Evolutionary conservation across 2,888 invertebrate species (phyloP).

Genomic region (Gnatocerus cornutus): DNA sequence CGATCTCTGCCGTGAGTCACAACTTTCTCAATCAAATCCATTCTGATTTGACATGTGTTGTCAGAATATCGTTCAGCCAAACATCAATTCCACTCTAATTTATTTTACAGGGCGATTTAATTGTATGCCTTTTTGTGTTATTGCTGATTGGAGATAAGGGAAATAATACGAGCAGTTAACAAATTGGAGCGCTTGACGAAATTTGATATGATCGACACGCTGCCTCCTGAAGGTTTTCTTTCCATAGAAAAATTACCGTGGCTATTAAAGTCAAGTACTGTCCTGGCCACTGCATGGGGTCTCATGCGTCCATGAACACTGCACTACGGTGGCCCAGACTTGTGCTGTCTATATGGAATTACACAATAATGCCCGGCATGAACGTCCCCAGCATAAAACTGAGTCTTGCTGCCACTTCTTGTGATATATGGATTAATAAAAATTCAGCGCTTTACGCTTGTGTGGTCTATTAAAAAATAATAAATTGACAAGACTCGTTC

Average conservation of each 20-base stretch:
- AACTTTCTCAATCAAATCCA: constrained; percentile 44
- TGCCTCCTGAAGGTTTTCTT: constrained; percentile 16
- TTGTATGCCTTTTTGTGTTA: constrained; percentile 45
- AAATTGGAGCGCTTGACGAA: constrained; percentile 17
- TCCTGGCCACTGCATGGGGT: constrained; percentile 37
- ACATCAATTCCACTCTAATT: constrained; percentile 44
- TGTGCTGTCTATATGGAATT: constrained; percentile 27
- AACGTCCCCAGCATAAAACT: constrained; percentile 39
- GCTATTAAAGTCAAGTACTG: constrained; percentile 43
- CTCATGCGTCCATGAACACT: constrained; percentile 32
- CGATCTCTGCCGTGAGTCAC: constrained; percentile 42
- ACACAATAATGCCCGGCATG: constrained; percentile 34
- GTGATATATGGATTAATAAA: constrained; percentile 47
- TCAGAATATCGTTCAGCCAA: constrained; percentile 41
- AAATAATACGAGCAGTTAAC: constrained; percentile 20
- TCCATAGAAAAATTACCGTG: constrained; percentile 22
- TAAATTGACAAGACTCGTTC: neutral
- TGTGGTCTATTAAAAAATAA: constrained; percentile 36
- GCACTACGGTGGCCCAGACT: constrained; percentile 33
- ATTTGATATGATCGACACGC: constrained; percentile 34
- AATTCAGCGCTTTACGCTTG: constrained; percentile 30
- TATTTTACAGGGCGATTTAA: constrained; percentile 45
- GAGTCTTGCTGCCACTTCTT: constrained; percentile 33
- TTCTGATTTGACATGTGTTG: constrained; percentile 45
- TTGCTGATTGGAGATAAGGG: constrained; percentile 45